Evolutionary conservation across 2,797 vertebrate genomes (phyloP), one percentile per base, ranked within the genome.

Genomic region (Malurus leucopterus): DNA sequence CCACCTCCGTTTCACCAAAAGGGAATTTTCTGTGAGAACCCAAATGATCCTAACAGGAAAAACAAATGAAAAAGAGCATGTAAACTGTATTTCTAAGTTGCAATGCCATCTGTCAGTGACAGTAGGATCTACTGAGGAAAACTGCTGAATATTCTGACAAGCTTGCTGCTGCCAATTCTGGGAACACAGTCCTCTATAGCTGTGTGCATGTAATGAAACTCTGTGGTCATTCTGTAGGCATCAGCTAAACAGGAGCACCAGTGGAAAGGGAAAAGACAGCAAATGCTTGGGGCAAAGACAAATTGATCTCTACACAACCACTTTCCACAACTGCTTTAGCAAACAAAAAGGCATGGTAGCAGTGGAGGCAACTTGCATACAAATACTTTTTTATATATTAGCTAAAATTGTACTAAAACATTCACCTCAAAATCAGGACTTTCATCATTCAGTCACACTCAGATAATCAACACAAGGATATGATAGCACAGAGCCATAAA

Each of bases 21-120:
- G 0, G 0, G 24, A 80, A 54, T 68, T 88, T 90, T 86, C 77
- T 80, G 10, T 0, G 0, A 81, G 61, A 90, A 72, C 14, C 26
- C n/a, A 68, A 68, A 34, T 17, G 58, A 78, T 57, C 50, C 43
- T 44, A 58, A 53, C 82, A 70, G 27, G 34, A 38, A 64, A 78
- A 86, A 63, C 40, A 62, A 46, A 21, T 34, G 14, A 44, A 90
- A 85, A 92, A 64, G 58, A 81, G 18, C 43, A 38, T 15, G 18
- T 16, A 74, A 86, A 32, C n/a, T 77, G 20, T 51, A 57, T 71
- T 77, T 84, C 34, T 63, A 71, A 84, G 50, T 46, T 68, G 34
- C 8, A 68, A 90, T 78, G 55, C 34, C 71, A 84, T 49, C 78
- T 82, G 46, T 68, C 51, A 75, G 43, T 44, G 86, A 68, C 30